Evolutionary conservation across 2,797 vertebrate genomes (phyloP), one percentile per base, ranked within the genome.

Genomic region (Ctenosaura bakeri): DNA sequence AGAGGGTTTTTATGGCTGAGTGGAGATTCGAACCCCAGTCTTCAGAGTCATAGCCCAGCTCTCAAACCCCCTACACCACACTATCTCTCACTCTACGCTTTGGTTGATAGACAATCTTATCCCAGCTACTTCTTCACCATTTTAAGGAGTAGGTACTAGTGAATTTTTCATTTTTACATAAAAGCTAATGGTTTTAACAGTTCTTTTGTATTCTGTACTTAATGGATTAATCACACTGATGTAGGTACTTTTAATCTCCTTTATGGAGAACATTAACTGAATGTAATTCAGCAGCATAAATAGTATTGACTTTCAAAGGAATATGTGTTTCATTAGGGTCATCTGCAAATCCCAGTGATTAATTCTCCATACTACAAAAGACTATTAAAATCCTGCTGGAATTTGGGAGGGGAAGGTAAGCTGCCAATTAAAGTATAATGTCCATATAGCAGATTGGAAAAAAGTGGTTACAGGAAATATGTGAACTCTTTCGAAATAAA

Each of bases 101-200:
- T 20, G 16, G 29, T 10, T 82, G 56, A 59, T 24, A 35, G 18
- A 59, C 56, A 81, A 35, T 59, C 29, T 16, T 24, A 59, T 10
- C 38, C 80, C 56, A 82, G 20, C 32, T 59, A 62, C 20, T 59
- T n/a, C 32, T 81, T 14, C 18, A 59, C n/a, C 59, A 24, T 62
- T 35, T 20, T 81, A 80, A 81, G 6, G 32, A 59, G 32, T 81
- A 56, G 32, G 22, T 12, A 35, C 79, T 59, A 59, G 13, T 20
- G 7, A 52, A 52, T 35, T 81, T 35, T 81, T 59, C 20, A 18
- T 82, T 80, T 16, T 82, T 82, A 62, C 20, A 35, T 62, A 56
- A 62, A 82, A 62, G n/a, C 80, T 82, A 35, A 82, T 76, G 54
- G n/a, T 38, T 62, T 56, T 82, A n/a, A 82, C 54, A 82, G 8